Evolutionary conservation across 2,113 vertebrate species (phyloP).

Genomic region (Cygnus buccinator): DNA sequence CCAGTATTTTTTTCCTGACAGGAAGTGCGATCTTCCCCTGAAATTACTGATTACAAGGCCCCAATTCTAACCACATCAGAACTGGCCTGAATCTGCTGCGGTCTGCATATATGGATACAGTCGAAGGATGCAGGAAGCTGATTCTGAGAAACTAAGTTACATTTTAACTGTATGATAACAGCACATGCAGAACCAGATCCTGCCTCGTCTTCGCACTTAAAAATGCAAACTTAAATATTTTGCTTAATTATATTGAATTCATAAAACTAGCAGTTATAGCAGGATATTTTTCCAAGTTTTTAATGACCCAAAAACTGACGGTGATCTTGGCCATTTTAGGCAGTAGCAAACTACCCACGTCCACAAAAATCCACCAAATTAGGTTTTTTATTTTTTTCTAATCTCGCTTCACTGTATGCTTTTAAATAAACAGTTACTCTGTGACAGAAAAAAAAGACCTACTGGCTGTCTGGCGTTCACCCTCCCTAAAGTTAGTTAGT

Average conservation of each 20-base stretch:
- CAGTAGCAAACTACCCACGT: background rate
- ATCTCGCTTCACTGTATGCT: background rate
- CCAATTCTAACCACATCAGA: background rate
- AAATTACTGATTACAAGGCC: slow-evolving; percentile 25
- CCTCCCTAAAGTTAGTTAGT: background rate
- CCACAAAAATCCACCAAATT: background rate
- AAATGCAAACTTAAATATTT: background rate
- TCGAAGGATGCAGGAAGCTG: background rate
- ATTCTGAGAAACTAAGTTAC: background rate
- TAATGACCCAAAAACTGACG: background rate
- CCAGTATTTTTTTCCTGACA: background rate
- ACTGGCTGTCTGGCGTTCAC: background rate
- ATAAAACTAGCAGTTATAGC: background rate
- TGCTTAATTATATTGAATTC: background rate
- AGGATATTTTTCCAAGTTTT: background rate
- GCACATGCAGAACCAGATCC: background rate
- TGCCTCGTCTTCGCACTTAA: background rate
- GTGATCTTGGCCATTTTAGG: background rate
- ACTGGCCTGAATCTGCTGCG: background rate
- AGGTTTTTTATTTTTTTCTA: background rate
- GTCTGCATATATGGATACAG: background rate
- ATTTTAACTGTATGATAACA: background rate
- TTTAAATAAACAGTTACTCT: background rate
- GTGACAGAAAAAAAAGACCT: background rate
- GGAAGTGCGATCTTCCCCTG: slow-evolving; percentile 32